Percentiles rank a stretch among this genome's conserved stretches.
Evolutionary conservation across 1,140 invertebrate genomes (phyloP).

Genomic region (Thaumetopoea pityocampa): DNA sequence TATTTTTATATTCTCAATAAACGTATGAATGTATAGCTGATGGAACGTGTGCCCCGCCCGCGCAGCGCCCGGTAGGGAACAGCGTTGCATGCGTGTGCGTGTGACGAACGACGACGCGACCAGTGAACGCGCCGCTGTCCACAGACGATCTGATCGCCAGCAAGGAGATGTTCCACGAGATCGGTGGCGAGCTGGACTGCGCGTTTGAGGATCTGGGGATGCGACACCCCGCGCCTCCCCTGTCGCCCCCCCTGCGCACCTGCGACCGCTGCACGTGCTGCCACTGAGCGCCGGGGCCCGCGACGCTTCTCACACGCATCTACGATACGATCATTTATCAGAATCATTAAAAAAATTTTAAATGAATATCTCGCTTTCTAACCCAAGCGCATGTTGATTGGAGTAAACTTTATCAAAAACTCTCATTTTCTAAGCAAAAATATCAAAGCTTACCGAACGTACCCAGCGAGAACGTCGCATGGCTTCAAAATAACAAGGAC

Average conservation of each 20-base stretch:
- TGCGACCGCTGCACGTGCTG: constrained; percentile 63
- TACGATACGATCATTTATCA: constrained; percentile 16
- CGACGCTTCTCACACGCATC: constrained; percentile 12
- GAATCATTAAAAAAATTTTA: constrained; percentile 10
- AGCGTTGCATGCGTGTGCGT: constrained; percentile 38
- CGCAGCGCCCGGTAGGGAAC: not conserved
- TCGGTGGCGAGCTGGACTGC: constrained; percentile 97
- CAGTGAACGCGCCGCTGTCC: constrained; percentile 42
- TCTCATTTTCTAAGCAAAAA: constrained; percentile 14
- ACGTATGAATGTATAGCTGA: constrained; percentile 54
- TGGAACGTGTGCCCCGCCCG: constrained; percentile 40
- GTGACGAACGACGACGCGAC: constrained; percentile 8
- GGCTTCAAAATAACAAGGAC: constrained; percentile 66
- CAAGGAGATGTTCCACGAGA: constrained; percentile 98
- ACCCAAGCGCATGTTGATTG: constrained; percentile 19
- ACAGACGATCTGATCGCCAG: constrained; percentile 98
- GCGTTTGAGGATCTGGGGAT: constrained; percentile 92
- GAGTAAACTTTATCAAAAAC: constrained; percentile 12
- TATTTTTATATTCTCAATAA: constrained; percentile 45
- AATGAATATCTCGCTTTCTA: constrained; percentile 20
- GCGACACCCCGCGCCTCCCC: constrained; percentile 24
- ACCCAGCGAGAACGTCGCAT: constrained; percentile 52
- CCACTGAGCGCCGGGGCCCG: constrained; percentile 36
- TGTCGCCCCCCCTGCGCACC: constrained; percentile 19
- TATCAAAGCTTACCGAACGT: constrained; percentile 36